Base-by-base conservation (phyloP, 2,113 vertebrate species). In the Tichodroma muraria region DNA sequence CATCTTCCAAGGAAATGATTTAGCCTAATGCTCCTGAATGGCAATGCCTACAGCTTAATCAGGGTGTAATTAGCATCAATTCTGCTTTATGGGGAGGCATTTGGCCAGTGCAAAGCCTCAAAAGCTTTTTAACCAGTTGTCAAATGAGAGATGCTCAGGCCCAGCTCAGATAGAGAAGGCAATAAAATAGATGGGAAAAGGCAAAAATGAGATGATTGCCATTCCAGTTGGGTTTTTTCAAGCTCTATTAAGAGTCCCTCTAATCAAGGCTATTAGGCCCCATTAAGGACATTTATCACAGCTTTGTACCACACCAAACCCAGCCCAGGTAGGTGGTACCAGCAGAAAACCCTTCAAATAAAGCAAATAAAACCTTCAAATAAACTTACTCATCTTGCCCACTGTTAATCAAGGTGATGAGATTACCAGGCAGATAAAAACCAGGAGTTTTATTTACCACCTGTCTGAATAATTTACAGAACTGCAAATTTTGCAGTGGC, bases 1-100 rank as follows among this genome's bases (percentile, higher is more conserved):
- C 88, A 80, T 31, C 78, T 94, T 95, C 93, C 96, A 96, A 93
- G 78, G 88, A 89, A 90, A 93, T 84, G 63, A 93, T 93, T 96
- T 90, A 96, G 91, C 85, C 65, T 96, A 95, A 95, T 71, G 88
- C 78, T 93, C 80, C 90, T 63, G 83, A 82, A 95, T 87, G 56
- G 83, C 66, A 89, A 80, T 25, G 75, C 60, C 73, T 85, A 3
- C 50, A 87, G 91, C 86, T 90, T 82, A 94, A 94, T 96, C 88
- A 95, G 91, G 72, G 82, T 80, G 88, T 84, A 96, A 94, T 96
- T 96, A 96, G 88, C 93, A 96, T 80, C 90, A 90, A 61, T 93
- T 87, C 83, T 89, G 66, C 90, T 95, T 96, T 93, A 95, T 60
- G 69, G 64, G 90, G 83, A 97, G 45, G 85, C 84, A 92, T 89